Evolutionary conservation across 2,113 vertebrate genomes (phyloP).

Genomic region (Anhinga anhinga): DNA sequence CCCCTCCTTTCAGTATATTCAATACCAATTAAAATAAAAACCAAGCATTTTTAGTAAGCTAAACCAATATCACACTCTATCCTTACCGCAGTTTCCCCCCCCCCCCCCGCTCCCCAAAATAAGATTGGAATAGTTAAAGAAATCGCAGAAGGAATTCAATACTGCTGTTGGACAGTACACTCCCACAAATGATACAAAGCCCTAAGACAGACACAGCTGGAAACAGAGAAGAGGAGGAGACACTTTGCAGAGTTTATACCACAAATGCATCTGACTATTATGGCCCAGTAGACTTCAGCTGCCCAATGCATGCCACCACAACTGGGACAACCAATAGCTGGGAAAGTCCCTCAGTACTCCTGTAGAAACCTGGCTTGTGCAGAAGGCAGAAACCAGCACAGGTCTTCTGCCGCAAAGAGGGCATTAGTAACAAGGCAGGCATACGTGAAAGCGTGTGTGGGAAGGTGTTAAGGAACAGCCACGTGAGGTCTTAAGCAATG

Average conservation of each 20-base stretch:
- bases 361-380: neutral
- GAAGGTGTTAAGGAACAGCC: neutral
- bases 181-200: neutral
- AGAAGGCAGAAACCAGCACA: neutral
- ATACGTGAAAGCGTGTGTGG: fast-evolving
- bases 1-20: neutral
- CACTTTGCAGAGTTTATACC: neutral
- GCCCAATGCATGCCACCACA: neutral
- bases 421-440: too few species aligned
- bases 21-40: neutral
- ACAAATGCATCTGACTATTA: neutral
- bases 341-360: neutral
- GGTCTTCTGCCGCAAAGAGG: neutral
- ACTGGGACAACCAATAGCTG: neutral
- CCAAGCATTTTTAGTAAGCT: neutral
- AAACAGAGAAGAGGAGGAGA: neutral
- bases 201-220: fast-evolving
- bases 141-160: neutral
- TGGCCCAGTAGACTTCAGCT: neutral
- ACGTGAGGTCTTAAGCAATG: fast-evolving
- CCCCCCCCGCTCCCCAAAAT: neutral
- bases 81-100: neutral
- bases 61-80: neutral
- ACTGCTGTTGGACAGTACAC: neutral
- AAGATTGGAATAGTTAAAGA: neutral